A percentile compares a stretch with the other conserved stretches of the same genome.
These are phyloP conservation scores for Craseonycteris thonglongyai DNA, from an alignment of 2,113 vertebrate genomes.

Conservation along the genomic window DNA sequence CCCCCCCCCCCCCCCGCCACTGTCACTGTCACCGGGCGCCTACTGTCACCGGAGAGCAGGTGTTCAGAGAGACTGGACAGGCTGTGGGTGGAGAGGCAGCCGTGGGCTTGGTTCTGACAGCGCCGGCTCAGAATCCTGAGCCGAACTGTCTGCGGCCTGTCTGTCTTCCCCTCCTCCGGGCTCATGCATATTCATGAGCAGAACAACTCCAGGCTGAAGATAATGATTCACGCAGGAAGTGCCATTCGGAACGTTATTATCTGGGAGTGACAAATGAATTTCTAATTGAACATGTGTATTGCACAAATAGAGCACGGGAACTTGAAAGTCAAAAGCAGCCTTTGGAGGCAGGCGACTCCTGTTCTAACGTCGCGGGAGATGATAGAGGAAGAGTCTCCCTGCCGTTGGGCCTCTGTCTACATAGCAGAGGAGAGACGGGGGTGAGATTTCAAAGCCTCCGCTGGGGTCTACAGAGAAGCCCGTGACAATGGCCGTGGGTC, in stretches of 20 bases:
- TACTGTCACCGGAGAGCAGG: background rate
- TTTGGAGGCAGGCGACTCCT: conserved; percentile 41
- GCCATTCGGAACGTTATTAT: conserved; percentile 43
- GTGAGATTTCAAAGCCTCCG: background rate
- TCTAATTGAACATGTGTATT: conserved; percentile 41
- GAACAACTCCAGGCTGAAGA: conserved; percentile 62
- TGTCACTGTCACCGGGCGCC: background rate
- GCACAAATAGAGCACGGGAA: conserved; percentile 48
- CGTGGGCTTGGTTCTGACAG: background rate
- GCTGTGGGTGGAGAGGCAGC: background rate
- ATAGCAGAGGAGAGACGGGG: background rate
- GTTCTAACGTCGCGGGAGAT: background rate
- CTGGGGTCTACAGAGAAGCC: background rate
- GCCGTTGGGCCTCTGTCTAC: background rate
- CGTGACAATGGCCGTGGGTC: accelerated
- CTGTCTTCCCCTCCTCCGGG: background rate
- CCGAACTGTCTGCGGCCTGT: conserved; percentile 24
- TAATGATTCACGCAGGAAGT: conserved; percentile 45
- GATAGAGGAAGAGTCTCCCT: background rate
- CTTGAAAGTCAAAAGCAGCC: conserved; percentile 23
- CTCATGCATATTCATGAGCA: conserved; percentile 18
- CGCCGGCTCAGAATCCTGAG: background rate
- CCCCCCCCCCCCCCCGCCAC: too few relatives aligned
- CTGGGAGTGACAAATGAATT: conserved; percentile 65
- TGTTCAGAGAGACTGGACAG: background rate